Evolutionary conservation across 2,113 vertebrate genomes (phyloP).

Genomic region (Paratilapia polleni): DNA sequence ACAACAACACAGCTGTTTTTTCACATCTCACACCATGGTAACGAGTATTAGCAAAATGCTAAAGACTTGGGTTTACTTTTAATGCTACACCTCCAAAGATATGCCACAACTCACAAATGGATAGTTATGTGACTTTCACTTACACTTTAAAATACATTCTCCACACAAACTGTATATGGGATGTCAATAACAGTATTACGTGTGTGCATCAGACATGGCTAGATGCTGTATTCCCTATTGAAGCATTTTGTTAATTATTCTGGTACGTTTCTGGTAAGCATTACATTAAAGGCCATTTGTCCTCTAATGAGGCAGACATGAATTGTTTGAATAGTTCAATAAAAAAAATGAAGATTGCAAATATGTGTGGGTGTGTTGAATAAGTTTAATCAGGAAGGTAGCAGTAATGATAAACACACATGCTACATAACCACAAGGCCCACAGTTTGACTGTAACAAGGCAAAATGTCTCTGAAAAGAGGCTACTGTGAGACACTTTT

Average conservation of each 20-base stretch:
- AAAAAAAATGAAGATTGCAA: conserved; percentile 50
- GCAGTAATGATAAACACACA: no score
- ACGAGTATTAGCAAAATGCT: conserved; percentile 68
- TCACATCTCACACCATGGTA: conserved; percentile 29
- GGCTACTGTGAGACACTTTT: neutral
- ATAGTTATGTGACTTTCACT: conserved; percentile 59
- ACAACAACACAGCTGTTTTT: conserved; percentile 43
- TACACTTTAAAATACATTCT: conserved; percentile 55
- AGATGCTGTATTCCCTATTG: conserved; percentile 73
- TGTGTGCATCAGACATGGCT: conserved; percentile 69
- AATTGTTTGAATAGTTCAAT: conserved; percentile 74
- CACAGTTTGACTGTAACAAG: neutral
- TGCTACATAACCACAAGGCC: neutral
- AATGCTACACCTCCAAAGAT: conserved; percentile 72
- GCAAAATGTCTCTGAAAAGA: neutral
- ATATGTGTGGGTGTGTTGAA: conserved; percentile 27
- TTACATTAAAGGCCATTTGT: conserved; percentile 65
- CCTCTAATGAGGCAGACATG: conserved; percentile 46
- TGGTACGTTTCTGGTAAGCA: conserved; percentile 68
- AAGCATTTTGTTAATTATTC: conserved; percentile 77
- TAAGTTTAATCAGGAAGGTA: neutral
- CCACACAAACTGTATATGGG: conserved; percentile 72
- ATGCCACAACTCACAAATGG: conserved; percentile 63
- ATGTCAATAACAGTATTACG: conserved; percentile 77
- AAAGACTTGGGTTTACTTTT: conserved; percentile 73